Evolutionary conservation across 2,113 vertebrate genomes (phyloP).

Genomic region (Hirundichthys speculiger): DNA sequence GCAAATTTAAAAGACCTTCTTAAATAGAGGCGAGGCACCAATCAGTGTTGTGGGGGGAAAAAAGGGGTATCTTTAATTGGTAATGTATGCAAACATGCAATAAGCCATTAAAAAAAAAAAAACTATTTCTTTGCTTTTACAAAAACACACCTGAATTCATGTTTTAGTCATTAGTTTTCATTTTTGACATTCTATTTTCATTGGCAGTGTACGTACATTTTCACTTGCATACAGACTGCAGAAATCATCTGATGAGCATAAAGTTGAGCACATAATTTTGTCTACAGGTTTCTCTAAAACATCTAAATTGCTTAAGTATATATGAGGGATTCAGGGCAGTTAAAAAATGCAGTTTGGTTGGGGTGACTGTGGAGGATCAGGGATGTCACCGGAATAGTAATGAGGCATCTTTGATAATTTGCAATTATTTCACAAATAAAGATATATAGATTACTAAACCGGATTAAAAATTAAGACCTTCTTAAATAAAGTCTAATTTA

Average conservation of each 20-base stretch:
- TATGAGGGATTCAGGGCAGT: not conserved
- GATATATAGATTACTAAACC: too few relatives aligned
- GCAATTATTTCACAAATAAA: too few relatives aligned
- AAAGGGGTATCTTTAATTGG: slow-evolving; percentile 16
- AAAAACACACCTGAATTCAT: not conserved
- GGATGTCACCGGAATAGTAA: too few relatives aligned
- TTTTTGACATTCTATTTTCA: not conserved
- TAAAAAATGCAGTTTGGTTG: not conserved
- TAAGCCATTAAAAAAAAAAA: not conserved
- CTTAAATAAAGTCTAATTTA: too few relatives aligned
- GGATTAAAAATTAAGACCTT: too few relatives aligned
- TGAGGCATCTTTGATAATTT: too few relatives aligned
- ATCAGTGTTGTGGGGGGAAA: not conserved
- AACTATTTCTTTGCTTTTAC: not conserved
- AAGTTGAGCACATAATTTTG: not conserved
- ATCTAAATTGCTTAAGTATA: not conserved
- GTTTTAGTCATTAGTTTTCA: not conserved
- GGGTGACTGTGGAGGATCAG: too few relatives aligned
- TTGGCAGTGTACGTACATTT: not conserved
- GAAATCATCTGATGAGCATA: not conserved
- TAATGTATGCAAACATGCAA: not conserved
- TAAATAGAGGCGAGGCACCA: slow-evolving; percentile 31
- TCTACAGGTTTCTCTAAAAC: not conserved
- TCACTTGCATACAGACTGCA: not conserved
- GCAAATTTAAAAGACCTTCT: slow-evolving; percentile 52